These are phyloP conservation scores for Bucorvus abyssinicus DNA, from an alignment of 2,797 vertebrate species.

Conservation along the genomic window DNA sequence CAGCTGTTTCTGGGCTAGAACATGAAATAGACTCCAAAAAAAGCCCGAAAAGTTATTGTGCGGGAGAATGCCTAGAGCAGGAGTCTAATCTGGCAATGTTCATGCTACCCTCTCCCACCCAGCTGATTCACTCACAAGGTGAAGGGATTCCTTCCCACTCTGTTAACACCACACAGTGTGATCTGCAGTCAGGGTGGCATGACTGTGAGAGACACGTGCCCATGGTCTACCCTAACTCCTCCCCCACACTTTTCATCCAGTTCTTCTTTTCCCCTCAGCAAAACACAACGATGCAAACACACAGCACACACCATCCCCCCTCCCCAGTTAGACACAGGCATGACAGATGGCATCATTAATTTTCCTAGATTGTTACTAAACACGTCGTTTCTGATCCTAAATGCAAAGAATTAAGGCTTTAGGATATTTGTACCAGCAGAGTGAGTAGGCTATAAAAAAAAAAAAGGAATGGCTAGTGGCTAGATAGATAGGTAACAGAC, in stretches of 20 bases:
- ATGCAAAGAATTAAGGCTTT: not conserved
- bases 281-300: rapidly evolving
- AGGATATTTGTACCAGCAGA: not conserved
- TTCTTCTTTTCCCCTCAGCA: not conserved
- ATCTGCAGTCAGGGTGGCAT: not conserved
- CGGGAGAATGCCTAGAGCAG: not conserved
- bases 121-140: not conserved
- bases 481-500: not conserved
- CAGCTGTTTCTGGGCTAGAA: not conserved
- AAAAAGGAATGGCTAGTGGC: not conserved
- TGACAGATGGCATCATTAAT: not conserved
- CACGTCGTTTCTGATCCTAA: not conserved
- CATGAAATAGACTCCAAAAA: not conserved
- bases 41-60: not conserved
- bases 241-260: not conserved
- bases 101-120: not conserved
- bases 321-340: not conserved
- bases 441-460: not conserved
- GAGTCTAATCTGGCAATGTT: not conserved
- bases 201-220: not conserved
- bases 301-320: not conserved
- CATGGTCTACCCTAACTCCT: not conserved
- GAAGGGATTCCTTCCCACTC: not conserved
- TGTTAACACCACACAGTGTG: not conserved
- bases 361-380: not conserved